Evolutionary conservation across 2,797 vertebrate species (phyloP).

Genomic region (Spinus olivaceus): DNA sequence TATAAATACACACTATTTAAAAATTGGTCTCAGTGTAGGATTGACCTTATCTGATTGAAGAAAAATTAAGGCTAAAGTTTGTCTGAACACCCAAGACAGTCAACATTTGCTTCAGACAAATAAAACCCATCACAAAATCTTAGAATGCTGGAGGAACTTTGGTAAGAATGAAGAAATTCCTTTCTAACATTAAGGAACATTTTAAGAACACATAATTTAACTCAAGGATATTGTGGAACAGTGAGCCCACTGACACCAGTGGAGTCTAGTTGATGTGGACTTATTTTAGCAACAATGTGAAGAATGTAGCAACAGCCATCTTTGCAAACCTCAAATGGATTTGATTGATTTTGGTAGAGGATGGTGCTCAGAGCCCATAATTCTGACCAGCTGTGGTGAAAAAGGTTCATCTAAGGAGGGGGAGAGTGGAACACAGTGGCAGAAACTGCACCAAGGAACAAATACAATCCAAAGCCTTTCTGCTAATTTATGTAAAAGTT

Average conservation of each 20-base stretch:
- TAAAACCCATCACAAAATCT: background rate
- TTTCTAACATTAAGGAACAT: background rate
- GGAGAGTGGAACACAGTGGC: background rate
- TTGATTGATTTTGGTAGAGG: background rate
- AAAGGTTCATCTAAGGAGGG: background rate
- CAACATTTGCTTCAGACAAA: background rate
- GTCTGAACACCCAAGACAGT: background rate
- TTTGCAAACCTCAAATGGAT: background rate
- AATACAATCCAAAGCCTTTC: background rate
- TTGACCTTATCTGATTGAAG: background rate
- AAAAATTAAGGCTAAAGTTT: background rate
- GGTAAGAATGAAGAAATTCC: background rate
- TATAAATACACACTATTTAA: background rate
- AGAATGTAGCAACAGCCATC: background rate
- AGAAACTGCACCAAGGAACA: background rate
- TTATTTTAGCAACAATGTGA: rapidly evolving
- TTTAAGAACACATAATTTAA: background rate
- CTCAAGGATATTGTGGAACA: background rate
- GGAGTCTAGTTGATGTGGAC: background rate
- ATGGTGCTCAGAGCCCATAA: background rate
- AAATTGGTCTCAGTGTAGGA: background rate
- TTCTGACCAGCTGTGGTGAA: background rate
- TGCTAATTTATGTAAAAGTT: background rate
- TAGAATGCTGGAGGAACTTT: background rate
- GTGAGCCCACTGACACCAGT: background rate